phyloP scores from a whole-genome alignment of 30 jellyfish, hydroid and myxozoan genomes.

The Cassiopea andromeda region DNA sequence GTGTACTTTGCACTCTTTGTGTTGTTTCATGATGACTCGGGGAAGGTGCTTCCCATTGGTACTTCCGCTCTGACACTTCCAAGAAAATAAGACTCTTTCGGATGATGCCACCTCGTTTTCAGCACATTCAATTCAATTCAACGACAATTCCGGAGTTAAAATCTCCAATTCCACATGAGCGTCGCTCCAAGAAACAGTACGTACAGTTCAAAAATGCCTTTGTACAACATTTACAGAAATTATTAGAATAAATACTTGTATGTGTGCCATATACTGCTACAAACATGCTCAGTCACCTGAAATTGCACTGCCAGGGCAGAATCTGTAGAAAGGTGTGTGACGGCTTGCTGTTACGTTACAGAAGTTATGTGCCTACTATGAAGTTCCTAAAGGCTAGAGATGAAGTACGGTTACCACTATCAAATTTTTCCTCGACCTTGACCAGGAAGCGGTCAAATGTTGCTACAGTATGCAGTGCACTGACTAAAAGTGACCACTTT shows the following conservation, averaged over 20 bases:
- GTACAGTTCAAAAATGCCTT: too few species aligned
- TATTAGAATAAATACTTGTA: background rate
- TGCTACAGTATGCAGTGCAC: slow-evolving; percentile 11
- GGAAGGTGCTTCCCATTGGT: background rate
- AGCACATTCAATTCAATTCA: background rate
- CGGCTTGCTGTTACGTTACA: background rate
- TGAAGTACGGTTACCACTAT: background rate
- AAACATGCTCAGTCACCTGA: background rate
- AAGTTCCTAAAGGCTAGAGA: background rate
- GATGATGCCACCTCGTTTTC: background rate
- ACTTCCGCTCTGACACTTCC: background rate
- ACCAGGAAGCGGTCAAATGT: background rate
- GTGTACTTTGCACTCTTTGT: background rate
- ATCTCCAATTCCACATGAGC: too few species aligned
- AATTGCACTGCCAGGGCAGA: background rate
- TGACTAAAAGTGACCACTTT: background rate
- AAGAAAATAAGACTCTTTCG: background rate
- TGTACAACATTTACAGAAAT: too few species aligned
- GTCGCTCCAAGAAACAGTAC: too few species aligned
- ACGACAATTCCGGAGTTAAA: too few species aligned
- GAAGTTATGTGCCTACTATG: background rate
- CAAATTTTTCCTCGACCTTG: background rate
- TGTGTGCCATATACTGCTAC: background rate
- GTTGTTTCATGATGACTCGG: background rate
- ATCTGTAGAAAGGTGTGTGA: background rate